phyloP scores from a whole-genome alignment of 2,888 invertebrate species.

The Leptopterna dolabrata region DNA sequence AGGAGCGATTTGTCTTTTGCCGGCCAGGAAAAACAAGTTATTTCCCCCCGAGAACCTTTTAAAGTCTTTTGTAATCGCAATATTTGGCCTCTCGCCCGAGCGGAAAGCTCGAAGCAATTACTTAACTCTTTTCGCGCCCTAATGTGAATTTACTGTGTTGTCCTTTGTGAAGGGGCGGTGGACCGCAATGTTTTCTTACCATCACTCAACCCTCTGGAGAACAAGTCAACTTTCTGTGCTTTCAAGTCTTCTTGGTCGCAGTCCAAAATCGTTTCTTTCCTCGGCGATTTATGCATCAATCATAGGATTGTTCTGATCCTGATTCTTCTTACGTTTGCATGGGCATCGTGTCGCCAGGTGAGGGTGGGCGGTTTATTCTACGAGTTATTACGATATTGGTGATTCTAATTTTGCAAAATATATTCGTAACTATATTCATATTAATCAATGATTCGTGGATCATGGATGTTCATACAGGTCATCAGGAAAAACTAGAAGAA shows the following conservation, averaged over 20 bases:
- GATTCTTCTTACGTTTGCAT: no score
- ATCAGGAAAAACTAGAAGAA: no score
- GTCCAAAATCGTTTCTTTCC: background rate
- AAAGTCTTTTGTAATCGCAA: constrained; percentile 54
- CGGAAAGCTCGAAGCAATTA: constrained; percentile 45
- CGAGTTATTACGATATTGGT: no score
- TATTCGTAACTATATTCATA: no score
- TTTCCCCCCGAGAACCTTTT: constrained; percentile 28
- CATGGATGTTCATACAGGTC: no score
- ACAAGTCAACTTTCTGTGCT: constrained; percentile 13
- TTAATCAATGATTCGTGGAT: no score
- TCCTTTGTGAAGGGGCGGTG: constrained; percentile 28
- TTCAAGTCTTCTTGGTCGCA: background rate
- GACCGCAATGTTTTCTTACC: constrained; percentile 51
- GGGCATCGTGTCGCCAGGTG: no score
- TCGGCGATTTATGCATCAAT: background rate
- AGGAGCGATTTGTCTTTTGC: constrained; percentile 26
- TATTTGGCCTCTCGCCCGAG: constrained; percentile 49
- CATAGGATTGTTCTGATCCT: background rate
- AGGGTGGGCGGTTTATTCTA: no score
- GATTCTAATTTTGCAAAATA: no score
- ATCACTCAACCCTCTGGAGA: constrained; percentile 35
- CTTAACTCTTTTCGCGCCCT: constrained; percentile 51
- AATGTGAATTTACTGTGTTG: constrained; percentile 53
- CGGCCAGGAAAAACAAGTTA: constrained; percentile 4